phyloP scores from a whole-genome alignment of 2,113 vertebrate species.

The Erinaceus europaeus region DNA sequence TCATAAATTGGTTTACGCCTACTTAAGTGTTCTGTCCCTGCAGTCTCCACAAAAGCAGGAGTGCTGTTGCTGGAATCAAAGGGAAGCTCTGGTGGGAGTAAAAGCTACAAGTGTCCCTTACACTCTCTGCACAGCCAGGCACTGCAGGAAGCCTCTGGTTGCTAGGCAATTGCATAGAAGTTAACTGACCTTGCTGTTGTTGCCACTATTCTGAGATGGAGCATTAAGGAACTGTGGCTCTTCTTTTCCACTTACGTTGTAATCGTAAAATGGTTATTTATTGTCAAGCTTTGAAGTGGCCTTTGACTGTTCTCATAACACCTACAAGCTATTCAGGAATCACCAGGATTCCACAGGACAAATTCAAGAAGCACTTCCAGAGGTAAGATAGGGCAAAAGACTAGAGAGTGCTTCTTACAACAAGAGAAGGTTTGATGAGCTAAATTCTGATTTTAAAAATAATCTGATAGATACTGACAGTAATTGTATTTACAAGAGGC shows the following conservation, averaged over 20 bases:
- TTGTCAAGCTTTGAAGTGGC: not conserved
- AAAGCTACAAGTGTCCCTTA: not conserved
- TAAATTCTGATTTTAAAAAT: constrained; percentile 46
- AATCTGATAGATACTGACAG: constrained; percentile 46
- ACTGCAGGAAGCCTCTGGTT: not conserved
- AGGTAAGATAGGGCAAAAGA: not conserved
- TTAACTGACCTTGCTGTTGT: not conserved
- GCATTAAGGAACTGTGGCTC: not conserved
- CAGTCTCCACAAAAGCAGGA: not conserved
- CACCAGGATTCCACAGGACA: not conserved
- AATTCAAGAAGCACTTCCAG: constrained; percentile 19
- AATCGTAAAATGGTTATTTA: constrained; percentile 24
- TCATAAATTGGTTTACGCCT: not conserved
- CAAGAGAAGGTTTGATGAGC: not conserved
- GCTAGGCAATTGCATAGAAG: not conserved
- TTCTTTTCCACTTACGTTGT: constrained; percentile 6
- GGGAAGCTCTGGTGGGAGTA: rapidly evolving
- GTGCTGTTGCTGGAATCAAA: not conserved
- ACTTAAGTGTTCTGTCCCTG: not conserved
- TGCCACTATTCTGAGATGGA: not conserved
- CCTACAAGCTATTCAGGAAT: not conserved
- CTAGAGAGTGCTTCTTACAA: not conserved
- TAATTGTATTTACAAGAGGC: constrained; percentile 38
- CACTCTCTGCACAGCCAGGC: too few species aligned
- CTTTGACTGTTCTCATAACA: constrained; percentile 17